Conservation (phyloP, 2,797 vertebrate species). For the Heterohyrax brucei region DNA sequence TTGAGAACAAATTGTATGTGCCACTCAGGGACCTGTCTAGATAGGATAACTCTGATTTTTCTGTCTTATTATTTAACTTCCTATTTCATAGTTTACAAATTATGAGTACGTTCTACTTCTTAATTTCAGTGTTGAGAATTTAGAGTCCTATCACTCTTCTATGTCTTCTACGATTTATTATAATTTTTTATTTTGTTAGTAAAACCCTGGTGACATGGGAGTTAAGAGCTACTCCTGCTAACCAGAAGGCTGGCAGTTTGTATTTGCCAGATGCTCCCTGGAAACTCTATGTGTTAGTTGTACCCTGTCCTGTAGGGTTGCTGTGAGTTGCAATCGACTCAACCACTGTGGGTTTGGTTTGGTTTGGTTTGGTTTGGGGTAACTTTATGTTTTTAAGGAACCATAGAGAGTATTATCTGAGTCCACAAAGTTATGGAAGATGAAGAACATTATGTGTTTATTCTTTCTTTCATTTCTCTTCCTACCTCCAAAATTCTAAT, state of each 20-base stretch:
- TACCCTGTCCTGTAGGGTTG: too few relatives aligned
- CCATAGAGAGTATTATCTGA: neutral
- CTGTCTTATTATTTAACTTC: neutral
- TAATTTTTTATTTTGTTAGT: constrained; percentile 9
- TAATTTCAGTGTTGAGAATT: constrained; percentile 1
- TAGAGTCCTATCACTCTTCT: neutral
- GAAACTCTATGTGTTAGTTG: too few relatives aligned
- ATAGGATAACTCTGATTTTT: constrained; percentile 9
- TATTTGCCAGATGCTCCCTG: too few relatives aligned
- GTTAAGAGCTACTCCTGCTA: too few relatives aligned
- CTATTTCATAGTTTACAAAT: constrained; percentile 15
- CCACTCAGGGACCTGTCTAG: neutral
- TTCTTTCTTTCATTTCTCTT: constrained; percentile 4
- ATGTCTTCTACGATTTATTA: neutral
- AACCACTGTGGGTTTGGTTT: too few relatives aligned
- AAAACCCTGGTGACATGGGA: neutral
- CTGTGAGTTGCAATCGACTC: too few relatives aligned
- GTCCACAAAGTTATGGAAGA: neutral
- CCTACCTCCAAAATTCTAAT: neutral
- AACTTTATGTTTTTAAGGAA: neutral
- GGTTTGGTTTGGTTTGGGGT: neutral
- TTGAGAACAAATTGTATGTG: too few relatives aligned
- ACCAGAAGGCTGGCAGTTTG: too few relatives aligned
- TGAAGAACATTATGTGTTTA: neutral
- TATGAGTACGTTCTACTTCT: neutral